Evolutionary conservation across 2,888 invertebrate species (phyloP), one percentile per base, ranked within the genome.

Genomic region (Epistrophe eligans): DNA sequence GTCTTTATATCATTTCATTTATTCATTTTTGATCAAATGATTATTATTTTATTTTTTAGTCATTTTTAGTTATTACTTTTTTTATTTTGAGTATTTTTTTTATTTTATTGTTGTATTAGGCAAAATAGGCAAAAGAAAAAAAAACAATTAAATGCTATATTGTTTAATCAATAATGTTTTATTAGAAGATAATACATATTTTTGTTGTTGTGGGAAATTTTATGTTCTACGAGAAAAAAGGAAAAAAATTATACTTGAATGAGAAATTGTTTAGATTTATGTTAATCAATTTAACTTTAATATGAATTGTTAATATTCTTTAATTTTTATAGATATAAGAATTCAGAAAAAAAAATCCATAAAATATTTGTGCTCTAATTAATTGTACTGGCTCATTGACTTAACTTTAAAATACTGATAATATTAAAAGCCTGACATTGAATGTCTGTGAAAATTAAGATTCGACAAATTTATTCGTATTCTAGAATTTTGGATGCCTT

Each of bases 371-470:
- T 15, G 28, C 35, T 35, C 17, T 19, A 50, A 67, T 15, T 48
- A 50, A 15, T 19, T 50, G 13, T 35, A 50, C 50, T 48, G 67
- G 67, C 67, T 67, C 8, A 67, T 50, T 35, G 38, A 67, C 67
- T 67, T 67, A 67, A 35, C 8, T 35, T 67, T 2, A 13, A 66
- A 17, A 35, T 13, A 24, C 8, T 24, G 24, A 60, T 60, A 13
- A 17, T 6, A 6, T 32, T n/a, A n/a, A n/a, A n/a, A n/a, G 4
- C 32, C 24, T 24, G 24, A n/a, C n/a, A n/a, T n/a, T n/a, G 24
- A 24, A 24, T 43, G 15, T 43, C 13, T 58, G 35, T 58, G 19
- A 7, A 35, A 60, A 60, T 19, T 60, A 7, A 40, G 38, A 40
- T 38, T 19, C 11, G 7, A 13, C 3, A 15, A 13, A 38, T 19